These are phyloP conservation scores for Penaeus monodon DNA, from an alignment of 2,888 invertebrate genomes.

Conservation along the genomic window DNA sequence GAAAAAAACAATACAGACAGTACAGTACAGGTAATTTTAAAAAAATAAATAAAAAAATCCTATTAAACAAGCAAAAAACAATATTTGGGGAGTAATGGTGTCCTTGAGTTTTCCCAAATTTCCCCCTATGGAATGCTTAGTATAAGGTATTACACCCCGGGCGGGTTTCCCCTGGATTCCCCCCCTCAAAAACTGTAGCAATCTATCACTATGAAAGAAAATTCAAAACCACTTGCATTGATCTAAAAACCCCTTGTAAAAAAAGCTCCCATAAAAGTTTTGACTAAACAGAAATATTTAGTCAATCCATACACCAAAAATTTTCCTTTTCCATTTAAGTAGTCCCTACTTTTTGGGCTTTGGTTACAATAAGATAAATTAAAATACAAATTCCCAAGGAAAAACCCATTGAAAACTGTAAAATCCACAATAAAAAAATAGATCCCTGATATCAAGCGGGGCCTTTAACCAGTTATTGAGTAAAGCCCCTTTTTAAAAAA, in stretches of 20 bases:
- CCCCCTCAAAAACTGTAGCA: conserved; percentile 7
- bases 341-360: background rate
- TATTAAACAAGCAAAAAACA: background rate
- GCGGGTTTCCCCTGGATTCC: background rate
- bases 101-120: too few relatives aligned
- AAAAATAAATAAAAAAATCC: conserved; percentile 9
- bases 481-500: conserved; percentile 5
- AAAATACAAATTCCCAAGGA: background rate
- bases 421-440: background rate
- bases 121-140: too few relatives aligned
- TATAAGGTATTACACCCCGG: too few relatives aligned
- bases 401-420: too few relatives aligned
- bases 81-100: background rate
- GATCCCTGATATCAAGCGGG: background rate
- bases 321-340: too few relatives aligned
- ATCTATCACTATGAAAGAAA: conserved; percentile 36
- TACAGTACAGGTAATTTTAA: background rate
- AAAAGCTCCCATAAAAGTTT: conserved; percentile 29
- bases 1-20: background rate
- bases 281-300: conserved; percentile 4
- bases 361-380: conserved; percentile 4
- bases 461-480: background rate
- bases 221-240: conserved; percentile 30
- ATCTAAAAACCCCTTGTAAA: conserved; percentile 7
- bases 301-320: background rate